phyloP scores from a whole-genome alignment of 2,797 vertebrate genomes.

The Melanotaenia boesemani region DNA sequence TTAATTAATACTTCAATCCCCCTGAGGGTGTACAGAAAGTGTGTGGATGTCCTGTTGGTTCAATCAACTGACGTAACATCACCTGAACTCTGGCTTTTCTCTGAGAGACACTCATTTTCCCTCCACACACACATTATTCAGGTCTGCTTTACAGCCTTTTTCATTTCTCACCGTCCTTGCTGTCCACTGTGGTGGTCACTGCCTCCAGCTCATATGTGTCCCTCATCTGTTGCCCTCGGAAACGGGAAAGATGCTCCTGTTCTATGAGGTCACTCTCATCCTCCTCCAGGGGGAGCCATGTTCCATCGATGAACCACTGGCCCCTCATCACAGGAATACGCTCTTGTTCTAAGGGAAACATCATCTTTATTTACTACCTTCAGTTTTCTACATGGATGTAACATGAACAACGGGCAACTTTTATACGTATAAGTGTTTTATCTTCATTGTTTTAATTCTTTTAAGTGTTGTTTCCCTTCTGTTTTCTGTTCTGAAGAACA shows the following conservation, averaged over 20 bases:
- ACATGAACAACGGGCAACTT: too few species aligned
- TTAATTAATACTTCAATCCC: too few species aligned
- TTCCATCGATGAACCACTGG: constrained; percentile 95
- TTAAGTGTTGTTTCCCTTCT: too few species aligned
- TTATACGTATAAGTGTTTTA: too few species aligned
- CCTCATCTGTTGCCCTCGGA: constrained; percentile 90
- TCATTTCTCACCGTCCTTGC: constrained; percentile 87
- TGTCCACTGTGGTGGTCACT: constrained; percentile 86
- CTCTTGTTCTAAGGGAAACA: constrained; percentile 86
- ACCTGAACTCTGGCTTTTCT: neutral
- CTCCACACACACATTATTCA: neutral
- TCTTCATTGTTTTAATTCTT: too few species aligned
- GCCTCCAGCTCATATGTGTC: constrained; percentile 91
- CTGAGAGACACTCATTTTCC: neutral
- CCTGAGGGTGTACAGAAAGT: too few species aligned
- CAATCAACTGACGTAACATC: neutral
- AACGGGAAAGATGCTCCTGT: constrained; percentile 88
- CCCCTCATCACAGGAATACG: constrained; percentile 96
- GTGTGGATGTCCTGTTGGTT: neutral
- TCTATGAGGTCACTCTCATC: constrained; percentile 96
- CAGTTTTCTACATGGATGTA: too few species aligned
- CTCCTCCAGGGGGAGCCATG: constrained; percentile 94
- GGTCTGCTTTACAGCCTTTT: neutral
- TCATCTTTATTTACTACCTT: neutral
- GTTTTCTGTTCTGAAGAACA: too few species aligned